Evolutionary conservation across 37 sponge, comb jelly and placozoan species (phyloP), one percentile per base, ranked within the genome.

Genomic region (Petrosia ficiformis): DNA sequence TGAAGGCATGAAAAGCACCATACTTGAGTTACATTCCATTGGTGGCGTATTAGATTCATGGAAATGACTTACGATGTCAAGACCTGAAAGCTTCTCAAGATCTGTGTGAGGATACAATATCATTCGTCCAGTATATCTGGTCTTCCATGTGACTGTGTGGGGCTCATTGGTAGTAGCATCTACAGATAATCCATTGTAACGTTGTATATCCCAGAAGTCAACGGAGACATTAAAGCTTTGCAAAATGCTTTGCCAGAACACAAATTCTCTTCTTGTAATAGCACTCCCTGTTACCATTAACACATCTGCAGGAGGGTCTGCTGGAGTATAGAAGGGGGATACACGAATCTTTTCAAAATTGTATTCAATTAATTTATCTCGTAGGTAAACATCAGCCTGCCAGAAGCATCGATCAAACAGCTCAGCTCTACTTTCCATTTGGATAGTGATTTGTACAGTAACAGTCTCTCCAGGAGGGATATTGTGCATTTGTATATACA

Each of bases 311-410:
- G 83, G 68, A 38, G 92, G 83, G 37, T 72, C 54, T 3, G 44
- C 52, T 29, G 83, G 83, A 10, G 39, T 42, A 57, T 82, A 86
- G 48, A 86, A 64, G 0, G 92, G 92, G 19, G 87, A 69, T 1
- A 82, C 77, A 24, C 86, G 83, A 3, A 91, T 74, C n/a, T 32
- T 70, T 16, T 73, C 19, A 6, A 32, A 35, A 33, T 86, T 68
- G 70, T 91, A 91, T 52, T 90, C 85, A 24, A 90, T 84, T 36
- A 90, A 57, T 44, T 91, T 91, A 31, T 65, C 87, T 29, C 92
- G 72, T 2, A 91, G 76, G 29, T 71, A 81, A 41, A 90, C 68
- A 39, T 84, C 82, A 11, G 82, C 82, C 33, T 90, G 91, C 74
- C 85, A 85, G 5, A 42, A 19, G 59, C 92, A 91, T 22, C 77